Evolutionary conservation across 2,888 invertebrate species (phyloP).

Genomic region (Lasiommata megera): DNA sequence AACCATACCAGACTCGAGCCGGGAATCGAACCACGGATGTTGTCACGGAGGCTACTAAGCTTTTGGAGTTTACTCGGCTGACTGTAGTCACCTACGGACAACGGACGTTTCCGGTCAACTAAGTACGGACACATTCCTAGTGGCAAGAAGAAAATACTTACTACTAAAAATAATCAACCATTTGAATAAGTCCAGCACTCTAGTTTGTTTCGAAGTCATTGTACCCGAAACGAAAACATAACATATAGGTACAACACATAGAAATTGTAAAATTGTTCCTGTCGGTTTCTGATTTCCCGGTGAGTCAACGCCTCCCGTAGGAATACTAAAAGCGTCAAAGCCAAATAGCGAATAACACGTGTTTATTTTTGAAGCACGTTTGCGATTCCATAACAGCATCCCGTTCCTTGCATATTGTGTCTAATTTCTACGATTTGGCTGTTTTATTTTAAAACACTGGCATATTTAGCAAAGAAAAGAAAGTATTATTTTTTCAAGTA

Average conservation of each 20-base stretch:
- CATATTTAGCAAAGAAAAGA: too few species aligned
- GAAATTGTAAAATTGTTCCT: not conserved
- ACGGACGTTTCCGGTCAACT: too few species aligned
- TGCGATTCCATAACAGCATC: slow-evolving; percentile 19
- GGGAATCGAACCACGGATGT: too few species aligned
- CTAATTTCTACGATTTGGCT: not conserved
- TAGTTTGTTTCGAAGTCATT: not conserved
- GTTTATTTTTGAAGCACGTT: slow-evolving; percentile 34
- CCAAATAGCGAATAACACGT: slow-evolving; percentile 25
- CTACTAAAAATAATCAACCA: too few species aligned
- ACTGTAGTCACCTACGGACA: too few species aligned
- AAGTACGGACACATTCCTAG: too few species aligned
- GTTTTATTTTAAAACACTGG: too few species aligned
- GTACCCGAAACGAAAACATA: not conserved
- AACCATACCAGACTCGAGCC: too few species aligned
- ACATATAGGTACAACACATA: not conserved
- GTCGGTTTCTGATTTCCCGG: slow-evolving; percentile 14
- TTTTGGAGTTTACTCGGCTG: too few species aligned
- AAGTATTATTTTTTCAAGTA: too few species aligned
- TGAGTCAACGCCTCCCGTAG: slow-evolving; percentile 25
- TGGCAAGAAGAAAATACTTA: too few species aligned
- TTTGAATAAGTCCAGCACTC: not conserved
- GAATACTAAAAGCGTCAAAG: slow-evolving; percentile 33
- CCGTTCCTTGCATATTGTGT: slow-evolving; percentile 7
- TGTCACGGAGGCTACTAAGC: too few species aligned